Percentiles rank a stretch among this genome's conserved stretches.
phyloP scores from a whole-genome alignment of 1,140 invertebrate species.

The Antheraea mylitta region DNA sequence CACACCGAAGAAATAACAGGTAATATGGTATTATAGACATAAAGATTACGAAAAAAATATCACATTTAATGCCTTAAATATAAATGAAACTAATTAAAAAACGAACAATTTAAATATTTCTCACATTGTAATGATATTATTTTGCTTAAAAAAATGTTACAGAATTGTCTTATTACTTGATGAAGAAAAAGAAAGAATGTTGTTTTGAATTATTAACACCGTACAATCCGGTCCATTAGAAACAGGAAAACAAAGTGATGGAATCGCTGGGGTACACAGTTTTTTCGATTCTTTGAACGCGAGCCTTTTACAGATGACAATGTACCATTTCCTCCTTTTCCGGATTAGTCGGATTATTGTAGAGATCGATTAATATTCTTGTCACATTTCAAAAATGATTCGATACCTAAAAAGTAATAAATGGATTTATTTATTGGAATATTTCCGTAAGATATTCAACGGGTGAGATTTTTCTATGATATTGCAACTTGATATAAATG shows the following conservation, averaged over 20 bases:
- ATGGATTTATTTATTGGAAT: background rate
- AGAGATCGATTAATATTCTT: conserved; percentile 7
- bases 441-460: too few relatives aligned
- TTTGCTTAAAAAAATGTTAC: background rate
- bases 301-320: conserved; percentile 12
- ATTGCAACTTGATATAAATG: too few relatives aligned
- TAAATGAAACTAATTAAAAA: too few relatives aligned
- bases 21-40: too few relatives aligned
- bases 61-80: too few relatives aligned
- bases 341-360: conserved; percentile 10
- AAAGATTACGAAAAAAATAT: too few relatives aligned
- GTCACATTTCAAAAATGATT: conserved; percentile 3
- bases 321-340: conserved; percentile 6
- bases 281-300: conserved; percentile 10
- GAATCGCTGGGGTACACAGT: conserved; percentile 2
- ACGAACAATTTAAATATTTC: too few relatives aligned
- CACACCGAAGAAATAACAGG: too few relatives aligned
- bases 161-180: background rate
- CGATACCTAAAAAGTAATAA: background rate
- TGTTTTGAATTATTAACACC: conserved; percentile 11
- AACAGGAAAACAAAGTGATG: conserved; percentile 10
- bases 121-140: too few relatives aligned
- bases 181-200: background rate
- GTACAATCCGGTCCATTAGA: conserved; percentile 9
- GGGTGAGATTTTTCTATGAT: too few relatives aligned